phyloP scores from a whole-genome alignment of 2,113 vertebrate genomes.

The Crypturellus undulatus region DNA sequence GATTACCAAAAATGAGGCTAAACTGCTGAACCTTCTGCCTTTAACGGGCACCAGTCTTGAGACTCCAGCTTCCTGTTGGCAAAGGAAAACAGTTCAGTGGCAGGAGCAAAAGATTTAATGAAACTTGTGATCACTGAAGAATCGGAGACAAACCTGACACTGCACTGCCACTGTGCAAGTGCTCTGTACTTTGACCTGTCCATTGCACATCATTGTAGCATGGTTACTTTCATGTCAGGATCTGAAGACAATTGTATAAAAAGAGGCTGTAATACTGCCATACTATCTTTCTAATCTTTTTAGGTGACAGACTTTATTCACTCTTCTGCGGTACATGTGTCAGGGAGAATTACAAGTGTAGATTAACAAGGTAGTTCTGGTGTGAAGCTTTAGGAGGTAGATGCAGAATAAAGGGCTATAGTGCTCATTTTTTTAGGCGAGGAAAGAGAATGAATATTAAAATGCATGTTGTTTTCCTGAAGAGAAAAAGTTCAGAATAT shows the following conservation, averaged over 20 bases:
- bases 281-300: neutral
- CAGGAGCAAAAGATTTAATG: neutral
- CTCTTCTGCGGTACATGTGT: neutral
- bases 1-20: neutral
- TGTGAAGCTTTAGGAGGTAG: neutral
- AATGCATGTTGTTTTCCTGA: neutral
- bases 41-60: neutral
- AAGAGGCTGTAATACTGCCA: neutral
- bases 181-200: neutral
- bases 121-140: neutral
- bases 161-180: accelerated
- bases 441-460: neutral
- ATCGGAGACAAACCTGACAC: neutral
- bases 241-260: neutral
- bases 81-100: neutral
- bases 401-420: neutral
- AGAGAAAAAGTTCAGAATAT: neutral
- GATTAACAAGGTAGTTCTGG: neutral
- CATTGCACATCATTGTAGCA: neutral
- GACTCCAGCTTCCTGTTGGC: neutral
- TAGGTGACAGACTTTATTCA: neutral
- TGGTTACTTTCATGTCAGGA: neutral
- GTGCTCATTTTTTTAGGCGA: neutral
- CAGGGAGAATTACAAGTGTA: neutral
- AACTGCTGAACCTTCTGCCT: neutral